Conservation (phyloP, 2,113 vertebrate species). For the Lycaon pictus region DNA sequence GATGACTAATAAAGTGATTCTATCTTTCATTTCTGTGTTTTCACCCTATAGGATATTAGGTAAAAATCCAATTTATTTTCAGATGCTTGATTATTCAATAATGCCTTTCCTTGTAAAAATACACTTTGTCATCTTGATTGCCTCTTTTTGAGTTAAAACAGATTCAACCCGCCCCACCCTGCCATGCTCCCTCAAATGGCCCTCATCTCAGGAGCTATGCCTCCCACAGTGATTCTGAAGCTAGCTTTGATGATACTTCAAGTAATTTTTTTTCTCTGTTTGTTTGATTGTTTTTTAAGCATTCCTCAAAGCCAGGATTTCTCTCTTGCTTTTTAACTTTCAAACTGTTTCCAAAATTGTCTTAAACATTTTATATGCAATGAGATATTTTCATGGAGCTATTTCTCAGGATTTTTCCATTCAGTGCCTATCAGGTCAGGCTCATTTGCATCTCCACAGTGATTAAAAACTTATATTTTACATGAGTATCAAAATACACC, state of each 20-base stretch:
- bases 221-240: background rate
- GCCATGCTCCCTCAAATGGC: background rate
- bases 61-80: background rate
- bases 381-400: background rate
- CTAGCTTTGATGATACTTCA: conserved; percentile 22
- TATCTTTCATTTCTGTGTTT: background rate
- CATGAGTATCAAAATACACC: background rate
- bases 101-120: background rate
- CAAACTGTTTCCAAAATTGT: conserved; percentile 21
- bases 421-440: background rate
- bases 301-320: background rate
- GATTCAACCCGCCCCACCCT: background rate
- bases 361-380: conserved; percentile 31
- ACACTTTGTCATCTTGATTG: background rate
- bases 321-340: conserved; percentile 42
- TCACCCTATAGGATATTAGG: background rate
- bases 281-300: conserved; percentile 41
- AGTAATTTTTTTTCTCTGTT: background rate
- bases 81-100: background rate
- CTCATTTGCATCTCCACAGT: background rate
- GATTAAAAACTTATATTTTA: conserved; percentile 31
- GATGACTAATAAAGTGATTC: background rate
- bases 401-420: background rate
- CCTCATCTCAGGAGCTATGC: background rate
- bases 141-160: background rate